Evolutionary conservation across 2,797 vertebrate species (phyloP).

Genomic region (Limnodromus scolopaceus): DNA sequence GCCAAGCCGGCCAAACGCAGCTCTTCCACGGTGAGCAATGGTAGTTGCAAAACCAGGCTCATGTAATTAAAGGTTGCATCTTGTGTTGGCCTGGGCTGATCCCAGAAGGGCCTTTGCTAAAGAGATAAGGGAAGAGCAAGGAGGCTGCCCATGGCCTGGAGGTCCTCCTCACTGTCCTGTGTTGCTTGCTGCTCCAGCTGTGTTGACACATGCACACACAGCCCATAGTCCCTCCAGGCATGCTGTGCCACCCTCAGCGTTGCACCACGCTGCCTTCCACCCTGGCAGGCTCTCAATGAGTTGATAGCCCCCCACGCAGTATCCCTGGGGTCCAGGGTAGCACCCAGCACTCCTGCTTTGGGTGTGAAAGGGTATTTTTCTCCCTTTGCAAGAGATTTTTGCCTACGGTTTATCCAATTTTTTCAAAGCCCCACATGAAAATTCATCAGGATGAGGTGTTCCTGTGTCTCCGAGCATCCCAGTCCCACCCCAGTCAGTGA

Average conservation of each 20-base stretch:
- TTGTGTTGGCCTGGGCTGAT: background rate
- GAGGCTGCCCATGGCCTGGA: background rate
- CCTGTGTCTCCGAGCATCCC: background rate
- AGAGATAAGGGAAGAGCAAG: background rate
- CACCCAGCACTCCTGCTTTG: background rate
- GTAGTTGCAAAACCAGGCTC: background rate
- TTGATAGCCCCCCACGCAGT: fast-evolving
- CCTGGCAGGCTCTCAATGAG: background rate
- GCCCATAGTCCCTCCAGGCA: background rate
- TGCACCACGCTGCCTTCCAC: fast-evolving
- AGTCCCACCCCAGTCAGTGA: fast-evolving
- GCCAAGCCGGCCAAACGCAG: fast-evolving
- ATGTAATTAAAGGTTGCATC: background rate
- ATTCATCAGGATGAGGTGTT: background rate
- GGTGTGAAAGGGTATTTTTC: background rate
- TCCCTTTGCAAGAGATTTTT: background rate
- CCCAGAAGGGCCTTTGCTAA: background rate
- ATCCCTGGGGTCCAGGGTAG: background rate
- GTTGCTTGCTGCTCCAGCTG: background rate
- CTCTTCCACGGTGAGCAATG: fast-evolving
- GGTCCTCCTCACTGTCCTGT: background rate
- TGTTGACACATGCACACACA: background rate
- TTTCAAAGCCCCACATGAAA: background rate
- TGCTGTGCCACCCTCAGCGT: fast-evolving
- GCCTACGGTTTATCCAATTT: fast-evolving